phyloP scores from a whole-genome alignment of 2,113 vertebrate genomes.

The Mobula hypostoma region DNA sequence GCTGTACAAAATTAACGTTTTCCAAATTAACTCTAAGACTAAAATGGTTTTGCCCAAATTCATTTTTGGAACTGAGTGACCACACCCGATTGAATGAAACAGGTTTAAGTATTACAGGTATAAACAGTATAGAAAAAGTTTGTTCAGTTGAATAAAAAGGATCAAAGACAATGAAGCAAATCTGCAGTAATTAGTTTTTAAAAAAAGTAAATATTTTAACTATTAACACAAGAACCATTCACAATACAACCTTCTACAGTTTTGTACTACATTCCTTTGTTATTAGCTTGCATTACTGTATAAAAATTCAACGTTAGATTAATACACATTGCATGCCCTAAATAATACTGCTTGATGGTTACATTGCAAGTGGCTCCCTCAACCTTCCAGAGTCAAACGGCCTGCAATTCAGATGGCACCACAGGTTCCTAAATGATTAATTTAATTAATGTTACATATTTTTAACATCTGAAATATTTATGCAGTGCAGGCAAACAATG shows the following conservation, averaged over 20 bases:
- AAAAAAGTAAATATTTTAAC: too few relatives aligned
- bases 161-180: background rate
- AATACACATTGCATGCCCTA: too few relatives aligned
- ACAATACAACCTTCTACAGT: background rate
- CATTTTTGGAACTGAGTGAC: background rate
- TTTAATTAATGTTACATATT: background rate
- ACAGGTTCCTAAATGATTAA: background rate
- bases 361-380: background rate
- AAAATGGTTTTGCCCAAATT: background rate
- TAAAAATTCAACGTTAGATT: too few relatives aligned
- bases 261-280: too few relatives aligned
- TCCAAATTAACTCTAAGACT: background rate
- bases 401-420: background rate
- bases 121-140: background rate
- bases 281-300: too few relatives aligned
- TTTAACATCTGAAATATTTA: too few relatives aligned
- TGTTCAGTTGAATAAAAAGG: background rate
- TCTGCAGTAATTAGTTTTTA: background rate
- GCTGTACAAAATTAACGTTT: too few relatives aligned
- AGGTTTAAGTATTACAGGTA: background rate
- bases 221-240: background rate
- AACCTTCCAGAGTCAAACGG: background rate
- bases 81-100: background rate
- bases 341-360: too few relatives aligned
- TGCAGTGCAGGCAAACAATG: too few relatives aligned